Evolutionary conservation across 2,113 vertebrate genomes (phyloP).

Genomic region (Apteryx owenii): DNA sequence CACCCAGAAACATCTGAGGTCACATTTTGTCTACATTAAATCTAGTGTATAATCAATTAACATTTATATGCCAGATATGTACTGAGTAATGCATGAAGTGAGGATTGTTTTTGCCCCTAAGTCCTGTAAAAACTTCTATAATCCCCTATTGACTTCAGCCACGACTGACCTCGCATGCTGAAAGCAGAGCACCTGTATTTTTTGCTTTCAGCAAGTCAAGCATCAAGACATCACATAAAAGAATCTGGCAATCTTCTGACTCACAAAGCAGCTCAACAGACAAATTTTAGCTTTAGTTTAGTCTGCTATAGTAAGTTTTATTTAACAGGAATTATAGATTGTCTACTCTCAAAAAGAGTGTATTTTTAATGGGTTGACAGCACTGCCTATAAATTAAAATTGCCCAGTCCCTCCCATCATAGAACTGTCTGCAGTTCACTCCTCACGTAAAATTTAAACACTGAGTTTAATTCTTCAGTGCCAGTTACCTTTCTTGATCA

Average conservation of each 20-base stretch:
- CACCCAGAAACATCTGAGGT: conserved; percentile 63
- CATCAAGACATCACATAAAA: conserved; percentile 12
- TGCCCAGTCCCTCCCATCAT: not conserved
- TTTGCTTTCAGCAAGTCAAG: conserved; percentile 43
- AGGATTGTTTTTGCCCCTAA: conserved; percentile 42
- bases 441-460: not conserved
- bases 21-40: conserved; percentile 71
- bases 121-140: conserved; percentile 36
- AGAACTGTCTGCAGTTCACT: not conserved
- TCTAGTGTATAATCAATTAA: conserved; percentile 72
- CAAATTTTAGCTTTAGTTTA: conserved; percentile 3
- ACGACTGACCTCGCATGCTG: conserved; percentile 40
- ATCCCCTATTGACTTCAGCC: conserved; percentile 45
- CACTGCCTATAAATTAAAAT: not conserved
- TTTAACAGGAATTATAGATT: not conserved
- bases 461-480: not conserved
- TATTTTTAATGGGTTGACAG: not conserved
- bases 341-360: not conserved
- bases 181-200: conserved; percentile 35
- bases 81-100: conserved; percentile 59
- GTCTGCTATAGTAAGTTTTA: conserved; percentile 19
- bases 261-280: not conserved
- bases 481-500: not conserved
- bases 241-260: conserved; percentile 17
- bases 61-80: conserved; percentile 67